Evolutionary conservation across 2,113 vertebrate genomes (phyloP).

Genomic region (Pitta sordida): DNA sequence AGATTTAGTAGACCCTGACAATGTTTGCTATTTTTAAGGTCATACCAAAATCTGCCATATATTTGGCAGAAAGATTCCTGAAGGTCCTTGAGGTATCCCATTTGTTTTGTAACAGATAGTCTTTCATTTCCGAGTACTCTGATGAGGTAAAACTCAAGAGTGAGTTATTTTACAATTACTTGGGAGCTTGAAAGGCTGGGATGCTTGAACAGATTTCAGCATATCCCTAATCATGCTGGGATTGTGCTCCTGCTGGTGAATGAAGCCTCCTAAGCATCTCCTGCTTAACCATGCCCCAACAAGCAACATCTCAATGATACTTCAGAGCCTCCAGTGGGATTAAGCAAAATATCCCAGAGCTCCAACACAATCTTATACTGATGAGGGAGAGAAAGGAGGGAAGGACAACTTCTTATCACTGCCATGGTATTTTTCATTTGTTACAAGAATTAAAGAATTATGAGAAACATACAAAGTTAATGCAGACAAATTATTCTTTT

Average conservation of each 20-base stretch:
- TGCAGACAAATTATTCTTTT: constrained; percentile 55
- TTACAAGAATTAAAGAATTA: constrained; percentile 63
- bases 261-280: background rate
- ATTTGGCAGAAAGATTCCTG: background rate
- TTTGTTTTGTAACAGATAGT: background rate
- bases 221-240: background rate
- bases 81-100: background rate
- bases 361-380: background rate
- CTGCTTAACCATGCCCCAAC: background rate
- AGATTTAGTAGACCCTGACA: background rate
- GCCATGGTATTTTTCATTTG: constrained; percentile 23
- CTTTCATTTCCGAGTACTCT: background rate
- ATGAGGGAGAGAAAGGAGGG: background rate
- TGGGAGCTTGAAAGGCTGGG: background rate
- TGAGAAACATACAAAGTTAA: constrained; percentile 44
- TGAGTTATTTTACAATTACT: background rate
- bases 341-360: constrained; percentile 1
- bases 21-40: background rate
- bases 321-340: background rate
- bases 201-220: background rate
- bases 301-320: background rate
- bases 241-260: background rate
- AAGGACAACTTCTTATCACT: constrained; percentile 30
- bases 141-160: background rate
- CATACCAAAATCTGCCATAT: background rate